A percentile compares a stretch with the other conserved stretches of the same genome.
phyloP scores from a whole-genome alignment of 92 coral and sea anemone species.

The Palythoa grandiflora region DNA sequence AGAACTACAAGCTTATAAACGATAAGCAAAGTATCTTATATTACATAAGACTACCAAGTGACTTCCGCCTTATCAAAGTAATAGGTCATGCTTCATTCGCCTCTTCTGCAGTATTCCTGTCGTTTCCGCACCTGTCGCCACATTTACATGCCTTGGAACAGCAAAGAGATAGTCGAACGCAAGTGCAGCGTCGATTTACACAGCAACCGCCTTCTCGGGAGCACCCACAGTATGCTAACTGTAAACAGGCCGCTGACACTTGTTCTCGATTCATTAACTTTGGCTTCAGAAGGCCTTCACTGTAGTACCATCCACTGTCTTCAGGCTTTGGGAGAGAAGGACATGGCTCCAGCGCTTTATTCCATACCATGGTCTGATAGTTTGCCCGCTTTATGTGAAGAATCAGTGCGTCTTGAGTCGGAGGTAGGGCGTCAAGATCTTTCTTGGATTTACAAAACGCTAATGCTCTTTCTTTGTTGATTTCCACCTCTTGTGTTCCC shows the following conservation, averaged over 20 bases:
- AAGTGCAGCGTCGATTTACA: constrained; percentile 64
- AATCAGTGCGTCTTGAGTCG: too few relatives aligned
- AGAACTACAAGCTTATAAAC: constrained; percentile 13
- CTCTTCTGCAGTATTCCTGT: constrained; percentile 37
- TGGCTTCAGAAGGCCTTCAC: constrained; percentile 61
- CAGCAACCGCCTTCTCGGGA: constrained; percentile 58
- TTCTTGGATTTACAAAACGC: too few relatives aligned
- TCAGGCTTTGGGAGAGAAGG: too few relatives aligned
- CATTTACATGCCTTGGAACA: background rate
- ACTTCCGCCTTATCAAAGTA: constrained; percentile 9
- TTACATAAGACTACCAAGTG: constrained; percentile 7
- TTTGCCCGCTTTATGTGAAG: too few relatives aligned
- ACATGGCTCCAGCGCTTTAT: too few relatives aligned
- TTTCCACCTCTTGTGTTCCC: too few relatives aligned
- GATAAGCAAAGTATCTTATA: background rate
- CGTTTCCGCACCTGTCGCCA: constrained; percentile 67
- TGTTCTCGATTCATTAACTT: constrained; percentile 59
- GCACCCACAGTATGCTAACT: constrained; percentile 72
- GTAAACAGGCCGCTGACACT: constrained; percentile 69
- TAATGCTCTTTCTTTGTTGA: too few relatives aligned
- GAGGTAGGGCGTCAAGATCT: too few relatives aligned
- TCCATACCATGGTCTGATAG: too few relatives aligned
- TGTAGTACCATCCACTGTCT: background rate
- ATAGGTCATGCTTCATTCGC: background rate
- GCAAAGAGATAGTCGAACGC: too few relatives aligned